Percentiles rank a stretch among this genome's conserved stretches.
Conservation (phyloP, 2,113 vertebrate species). For the Dendropsophus ebraccatus region DNA sequence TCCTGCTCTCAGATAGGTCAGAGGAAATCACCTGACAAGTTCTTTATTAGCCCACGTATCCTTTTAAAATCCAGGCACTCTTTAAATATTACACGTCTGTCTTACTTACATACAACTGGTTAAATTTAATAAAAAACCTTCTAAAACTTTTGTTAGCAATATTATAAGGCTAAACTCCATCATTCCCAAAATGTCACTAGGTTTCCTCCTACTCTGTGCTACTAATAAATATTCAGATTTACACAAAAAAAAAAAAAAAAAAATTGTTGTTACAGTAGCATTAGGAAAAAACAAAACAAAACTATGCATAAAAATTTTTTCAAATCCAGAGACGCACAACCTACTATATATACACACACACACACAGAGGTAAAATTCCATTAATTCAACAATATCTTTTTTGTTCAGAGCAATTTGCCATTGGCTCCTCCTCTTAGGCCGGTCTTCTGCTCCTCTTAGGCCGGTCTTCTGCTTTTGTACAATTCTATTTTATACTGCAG, state of each 20-base stretch:
- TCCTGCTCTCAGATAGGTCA: no score
- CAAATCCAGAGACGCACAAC: neutral
- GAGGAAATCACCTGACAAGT: no score
- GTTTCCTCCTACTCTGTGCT: neutral
- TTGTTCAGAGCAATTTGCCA: neutral
- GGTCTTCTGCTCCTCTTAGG: no score
- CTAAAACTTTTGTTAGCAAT: neutral
- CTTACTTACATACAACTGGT: neutral
- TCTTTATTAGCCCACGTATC: neutral
- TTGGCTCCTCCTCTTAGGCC: no score
- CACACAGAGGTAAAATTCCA: neutral
- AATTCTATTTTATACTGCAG: neutral
- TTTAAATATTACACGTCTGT: neutral
- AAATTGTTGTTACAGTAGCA: neutral
- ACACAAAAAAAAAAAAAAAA: neutral
- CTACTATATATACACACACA: neutral
- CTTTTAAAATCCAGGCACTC: neutral
- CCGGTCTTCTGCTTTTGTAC: no score
- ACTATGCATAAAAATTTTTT: no score
- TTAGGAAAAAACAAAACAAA: neutral
- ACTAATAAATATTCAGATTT: conserved; percentile 15
- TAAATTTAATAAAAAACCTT: no score
- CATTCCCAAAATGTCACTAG: neutral
- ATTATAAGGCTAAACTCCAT: neutral
- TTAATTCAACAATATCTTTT: neutral